Percentiles rank a stretch among this genome's conserved stretches.
Evolutionary conservation across 2,888 invertebrate genomes (phyloP).

Genomic region (Heteromurus nitidus): DNA sequence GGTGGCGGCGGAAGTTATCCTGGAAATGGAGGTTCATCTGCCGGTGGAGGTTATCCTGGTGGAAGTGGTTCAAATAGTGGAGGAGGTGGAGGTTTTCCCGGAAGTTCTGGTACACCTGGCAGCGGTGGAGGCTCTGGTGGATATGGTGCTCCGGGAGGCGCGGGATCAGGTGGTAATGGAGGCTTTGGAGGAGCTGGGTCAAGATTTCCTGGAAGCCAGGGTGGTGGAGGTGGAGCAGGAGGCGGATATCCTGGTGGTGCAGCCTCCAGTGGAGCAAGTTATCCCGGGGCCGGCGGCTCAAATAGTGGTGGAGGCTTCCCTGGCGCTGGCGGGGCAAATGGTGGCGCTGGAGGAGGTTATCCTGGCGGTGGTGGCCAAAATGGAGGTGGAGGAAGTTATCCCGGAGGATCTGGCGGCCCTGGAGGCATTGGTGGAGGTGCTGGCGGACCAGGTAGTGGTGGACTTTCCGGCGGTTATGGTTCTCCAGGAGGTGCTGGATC

Average conservation of each 20-base stretch:
- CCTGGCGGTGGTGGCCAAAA: no score
- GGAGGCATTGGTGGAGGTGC: slow-evolving; percentile 5
- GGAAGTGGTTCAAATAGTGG: not conserved
- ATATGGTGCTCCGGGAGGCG: not conserved
- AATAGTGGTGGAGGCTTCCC: no score
- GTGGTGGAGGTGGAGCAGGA: not conserved
- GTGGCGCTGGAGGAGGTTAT: slow-evolving; percentile 19
- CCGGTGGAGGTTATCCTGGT: not conserved
- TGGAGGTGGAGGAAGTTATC: no score
- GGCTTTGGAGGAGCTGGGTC: no score
- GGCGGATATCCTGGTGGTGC: no score
- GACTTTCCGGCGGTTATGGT: not conserved
- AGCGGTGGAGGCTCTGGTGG: not conserved
- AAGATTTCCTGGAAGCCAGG: no score
- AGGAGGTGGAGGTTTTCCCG: not conserved
- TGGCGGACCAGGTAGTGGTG: slow-evolving; percentile 11
- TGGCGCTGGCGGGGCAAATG: not conserved
- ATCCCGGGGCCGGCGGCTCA: no score
- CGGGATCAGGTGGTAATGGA: slow-evolving; percentile 10
- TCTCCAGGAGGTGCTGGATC: not conserved
- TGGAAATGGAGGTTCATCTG: no score
- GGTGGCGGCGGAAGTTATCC: no score
- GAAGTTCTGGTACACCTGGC: slow-evolving; percentile 1
- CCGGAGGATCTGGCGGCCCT: not conserved
- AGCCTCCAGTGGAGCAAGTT: no score